Evolutionary conservation across 2,797 vertebrate species (phyloP).

Genomic region (Mycteria americana): DNA sequence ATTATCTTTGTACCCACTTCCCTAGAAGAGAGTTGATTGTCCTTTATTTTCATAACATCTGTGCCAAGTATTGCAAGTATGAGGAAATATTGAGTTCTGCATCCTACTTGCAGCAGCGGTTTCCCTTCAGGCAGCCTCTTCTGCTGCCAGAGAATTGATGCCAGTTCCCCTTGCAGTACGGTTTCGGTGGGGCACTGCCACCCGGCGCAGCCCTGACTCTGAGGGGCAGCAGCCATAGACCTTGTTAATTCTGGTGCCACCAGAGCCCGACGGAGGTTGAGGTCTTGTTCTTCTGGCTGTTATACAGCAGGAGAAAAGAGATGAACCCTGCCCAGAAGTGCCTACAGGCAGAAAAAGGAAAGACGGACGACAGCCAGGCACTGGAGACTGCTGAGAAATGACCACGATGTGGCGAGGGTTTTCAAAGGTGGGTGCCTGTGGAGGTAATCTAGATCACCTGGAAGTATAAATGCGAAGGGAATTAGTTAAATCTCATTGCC

Average conservation of each 20-base stretch:
- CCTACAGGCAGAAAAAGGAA: background rate
- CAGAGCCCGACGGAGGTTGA: background rate
- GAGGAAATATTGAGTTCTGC: background rate
- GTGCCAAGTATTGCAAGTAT: constrained; percentile 26
- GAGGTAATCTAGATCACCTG: background rate
- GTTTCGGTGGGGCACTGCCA: background rate
- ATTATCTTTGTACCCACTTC: constrained; percentile 6
- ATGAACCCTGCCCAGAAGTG: background rate
- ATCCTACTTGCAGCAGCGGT: background rate
- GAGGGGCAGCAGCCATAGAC: background rate
- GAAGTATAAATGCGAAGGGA: background rate
- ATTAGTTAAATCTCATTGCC: background rate
- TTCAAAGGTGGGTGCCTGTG: background rate
- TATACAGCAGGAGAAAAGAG: background rate
- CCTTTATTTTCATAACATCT: constrained; percentile 22
- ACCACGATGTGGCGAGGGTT: background rate
- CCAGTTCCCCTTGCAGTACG: rapidly evolving
- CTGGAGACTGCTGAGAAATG: background rate
- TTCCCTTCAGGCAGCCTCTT: background rate
- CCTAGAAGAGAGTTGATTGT: background rate
- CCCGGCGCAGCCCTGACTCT: background rate
- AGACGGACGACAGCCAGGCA: background rate
- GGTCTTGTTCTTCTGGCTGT: background rate
- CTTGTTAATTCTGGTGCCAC: background rate
- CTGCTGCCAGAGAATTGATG: background rate